Conservation (phyloP, 2,888 invertebrate genomes). For the Nysson spinosus region DNA sequence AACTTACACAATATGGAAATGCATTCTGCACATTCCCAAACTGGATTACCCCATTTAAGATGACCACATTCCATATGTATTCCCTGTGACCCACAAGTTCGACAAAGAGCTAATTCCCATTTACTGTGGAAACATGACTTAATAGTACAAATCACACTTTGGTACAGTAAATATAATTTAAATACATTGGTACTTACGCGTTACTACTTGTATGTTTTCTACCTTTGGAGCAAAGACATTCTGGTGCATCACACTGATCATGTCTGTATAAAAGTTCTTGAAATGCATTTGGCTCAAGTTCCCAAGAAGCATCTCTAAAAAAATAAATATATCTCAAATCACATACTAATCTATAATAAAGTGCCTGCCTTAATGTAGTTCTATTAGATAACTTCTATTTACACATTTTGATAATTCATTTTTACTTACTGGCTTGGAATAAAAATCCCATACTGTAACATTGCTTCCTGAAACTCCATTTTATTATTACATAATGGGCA, state of each 20-base stretch:
- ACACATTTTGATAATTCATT: background rate
- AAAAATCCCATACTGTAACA: conserved; percentile 84
- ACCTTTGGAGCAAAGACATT: conserved; percentile 82
- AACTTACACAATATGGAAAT: conserved; percentile 62
- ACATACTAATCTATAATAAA: background rate
- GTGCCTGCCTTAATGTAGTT: background rate
- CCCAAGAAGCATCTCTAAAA: conserved; percentile 90
- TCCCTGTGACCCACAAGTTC: conserved; percentile 80
- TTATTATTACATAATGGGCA: conserved; percentile 90
- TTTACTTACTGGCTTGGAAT: conserved; percentile 86
- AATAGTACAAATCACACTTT: too few relatives aligned
- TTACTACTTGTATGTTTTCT: conserved; percentile 76
- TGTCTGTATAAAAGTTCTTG: conserved; percentile 84
- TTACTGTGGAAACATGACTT: conserved; percentile 66
- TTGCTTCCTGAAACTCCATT: conserved; percentile 81
- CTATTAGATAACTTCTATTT: background rate
- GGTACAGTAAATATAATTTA: too few relatives aligned
- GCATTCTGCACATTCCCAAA: conserved; percentile 78
- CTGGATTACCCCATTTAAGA: conserved; percentile 72
- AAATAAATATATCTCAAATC: background rate
- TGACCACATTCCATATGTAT: conserved; percentile 79
- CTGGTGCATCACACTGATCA: conserved; percentile 80
- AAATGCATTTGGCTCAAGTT: conserved; percentile 86
- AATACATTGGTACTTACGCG: conserved; percentile 68
- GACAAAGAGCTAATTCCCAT: conserved; percentile 80